These are phyloP conservation scores for Sinella curviseta DNA, from an alignment of 1,140 invertebrate species.

Conservation along the genomic window DNA sequence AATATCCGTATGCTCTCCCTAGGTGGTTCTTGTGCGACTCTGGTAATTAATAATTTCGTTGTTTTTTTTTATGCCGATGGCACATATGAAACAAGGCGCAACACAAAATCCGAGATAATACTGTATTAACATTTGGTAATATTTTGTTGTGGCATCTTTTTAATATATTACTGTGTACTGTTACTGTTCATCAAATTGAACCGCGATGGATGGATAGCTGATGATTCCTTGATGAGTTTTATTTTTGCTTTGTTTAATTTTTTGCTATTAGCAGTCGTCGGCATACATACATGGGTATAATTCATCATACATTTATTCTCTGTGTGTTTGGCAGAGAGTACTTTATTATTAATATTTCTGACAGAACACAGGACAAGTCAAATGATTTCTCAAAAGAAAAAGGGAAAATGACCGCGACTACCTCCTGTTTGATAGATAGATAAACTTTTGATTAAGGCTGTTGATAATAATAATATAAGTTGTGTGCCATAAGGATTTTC, in stretches of 20 bases:
- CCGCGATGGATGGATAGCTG: background rate
- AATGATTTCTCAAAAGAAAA: background rate
- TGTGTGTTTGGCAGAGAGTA: background rate
- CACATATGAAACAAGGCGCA: background rate
- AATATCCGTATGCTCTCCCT: background rate
- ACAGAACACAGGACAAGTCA: background rate
- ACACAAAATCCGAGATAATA: background rate
- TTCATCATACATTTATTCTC: background rate
- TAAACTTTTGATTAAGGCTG: background rate
- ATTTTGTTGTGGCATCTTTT: background rate
- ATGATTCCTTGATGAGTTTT: background rate
- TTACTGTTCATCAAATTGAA: background rate
- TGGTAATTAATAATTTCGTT: conserved; percentile 20
- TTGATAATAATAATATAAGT: background rate
- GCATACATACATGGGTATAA: too few species aligned
- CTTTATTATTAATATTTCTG: background rate
- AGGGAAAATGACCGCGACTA: background rate
- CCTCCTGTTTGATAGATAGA: background rate
- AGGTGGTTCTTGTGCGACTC: conserved; percentile 15
- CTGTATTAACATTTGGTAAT: background rate
- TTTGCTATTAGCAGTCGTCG: too few species aligned
- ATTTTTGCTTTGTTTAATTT: background rate
- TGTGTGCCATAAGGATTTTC: too few species aligned
- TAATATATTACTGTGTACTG: background rate
- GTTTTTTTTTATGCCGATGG: background rate